A percentile compares a stretch with the other conserved stretches of the same genome.
These are phyloP conservation scores for Drosophila kohkoa DNA, from an alignment of 1,140 invertebrate species.

Conservation along the genomic window DNA sequence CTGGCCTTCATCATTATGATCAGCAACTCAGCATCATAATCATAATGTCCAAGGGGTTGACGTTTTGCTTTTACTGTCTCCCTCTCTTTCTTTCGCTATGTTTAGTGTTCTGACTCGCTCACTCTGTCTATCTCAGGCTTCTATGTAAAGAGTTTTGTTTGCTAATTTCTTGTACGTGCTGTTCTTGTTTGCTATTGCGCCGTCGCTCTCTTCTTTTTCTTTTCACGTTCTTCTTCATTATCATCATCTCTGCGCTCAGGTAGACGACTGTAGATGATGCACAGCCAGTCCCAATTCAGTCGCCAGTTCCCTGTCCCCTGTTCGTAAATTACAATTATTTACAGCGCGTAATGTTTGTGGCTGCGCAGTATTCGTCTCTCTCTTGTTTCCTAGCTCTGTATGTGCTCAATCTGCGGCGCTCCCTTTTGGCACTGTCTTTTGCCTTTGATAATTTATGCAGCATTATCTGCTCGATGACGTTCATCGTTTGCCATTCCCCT, in stretches of 20 bases:
- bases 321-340: conserved; percentile 82
- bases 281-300: conserved; percentile 55
- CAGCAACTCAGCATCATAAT: conserved; percentile 63
- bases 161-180: conserved; percentile 82
- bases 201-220: conserved; percentile 11
- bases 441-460: conserved; percentile 81
- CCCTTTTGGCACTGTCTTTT: conserved; percentile 70
- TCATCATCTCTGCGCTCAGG: conserved; percentile 56
- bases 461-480: conserved; percentile 79
- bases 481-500: conserved; percentile 72
- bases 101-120: background rate
- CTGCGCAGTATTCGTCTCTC: conserved; percentile 15
- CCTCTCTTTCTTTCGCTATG: conserved; percentile 8
- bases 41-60: conserved; percentile 66
- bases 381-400: conserved; percentile 11
- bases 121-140: conserved; percentile 19
- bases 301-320: conserved; percentile 34
- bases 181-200: conserved; percentile 67
- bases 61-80: conserved; percentile 72
- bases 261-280: conserved; percentile 52
- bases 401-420: conserved; percentile 50
- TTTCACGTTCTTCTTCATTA: conserved; percentile 27
- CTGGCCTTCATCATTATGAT: conserved; percentile 56
- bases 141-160: conserved; percentile 48
- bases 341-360: conserved; percentile 62